Base-by-base conservation (phyloP, 2,113 vertebrate genomes). In the Ceyx cyanopectus region DNA sequence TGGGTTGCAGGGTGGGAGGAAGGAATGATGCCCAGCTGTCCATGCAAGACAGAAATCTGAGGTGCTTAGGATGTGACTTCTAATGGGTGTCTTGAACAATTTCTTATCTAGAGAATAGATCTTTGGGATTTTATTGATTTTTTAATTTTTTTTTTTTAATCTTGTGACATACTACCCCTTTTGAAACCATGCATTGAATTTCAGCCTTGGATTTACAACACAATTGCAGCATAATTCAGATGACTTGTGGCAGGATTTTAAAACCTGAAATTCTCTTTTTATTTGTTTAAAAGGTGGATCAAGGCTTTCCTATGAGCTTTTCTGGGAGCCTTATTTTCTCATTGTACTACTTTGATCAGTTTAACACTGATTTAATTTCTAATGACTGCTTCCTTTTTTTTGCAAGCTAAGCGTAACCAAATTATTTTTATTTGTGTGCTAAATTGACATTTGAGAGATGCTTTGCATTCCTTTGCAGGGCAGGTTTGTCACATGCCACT, bases 381-480 rank as follows among this genome's bases (percentile, higher is more conserved):
- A 69, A 91, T 70, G 79, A 54, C 51, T 83, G 41, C 30, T 85
- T 78, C 56, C 68, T 85, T 84, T 90, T 86, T 90, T 67, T 70
- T 69, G 73, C 76, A 63, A 83, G 89, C 22, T 80, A 85, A 86
- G 54, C 75, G 34, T 92, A 81, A 51, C 69, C 79, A 79, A 91
- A 89, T 95, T 83, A 87, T 81, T 92, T 94, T 91, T 77, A 74
- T 94, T 92, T 93, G 89, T 65, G 81, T 70, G 81, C 22, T 95
- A 87, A 95, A 89, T 89, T 73, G 79, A 81, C 68, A 80, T 93
- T 92, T 76, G 82, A 76, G 91, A 87, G 78, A 92, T 96, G 95
- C 84, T 80, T 95, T 76, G 81, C 84, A 92, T 96, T 93, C 94
- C 87, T 89, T 58, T 58, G 67, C 46, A 61, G 80, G 78, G 82